Conservation (phyloP, 2,797 vertebrate genomes). For the Acanthiza pusilla region DNA sequence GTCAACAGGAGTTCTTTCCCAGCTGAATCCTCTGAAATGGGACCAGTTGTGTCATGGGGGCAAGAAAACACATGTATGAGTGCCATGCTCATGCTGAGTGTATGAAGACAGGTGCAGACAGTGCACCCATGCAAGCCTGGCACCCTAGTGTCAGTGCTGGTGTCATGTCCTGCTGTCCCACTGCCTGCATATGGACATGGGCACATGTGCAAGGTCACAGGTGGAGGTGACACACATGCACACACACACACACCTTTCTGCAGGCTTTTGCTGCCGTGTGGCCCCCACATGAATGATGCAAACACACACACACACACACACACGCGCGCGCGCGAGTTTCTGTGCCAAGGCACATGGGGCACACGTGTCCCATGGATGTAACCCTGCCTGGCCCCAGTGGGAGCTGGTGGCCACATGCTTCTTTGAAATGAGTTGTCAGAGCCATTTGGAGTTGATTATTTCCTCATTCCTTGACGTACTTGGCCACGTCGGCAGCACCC, state of each 20-base stretch:
- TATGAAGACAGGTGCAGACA: accelerated
- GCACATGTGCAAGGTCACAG: accelerated
- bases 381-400: background rate
- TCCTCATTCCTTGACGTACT: constrained; percentile 19
- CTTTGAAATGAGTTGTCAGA: constrained; percentile 30
- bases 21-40: background rate
- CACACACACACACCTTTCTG: accelerated
- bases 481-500: background rate
- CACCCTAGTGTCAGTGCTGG: accelerated
- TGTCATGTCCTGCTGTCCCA: accelerated
- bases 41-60: background rate
- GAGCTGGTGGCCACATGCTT: constrained; percentile 11
- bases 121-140: background rate
- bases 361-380: background rate
- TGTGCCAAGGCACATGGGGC: constrained; percentile 30
- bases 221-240: background rate
- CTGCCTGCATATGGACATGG: background rate
- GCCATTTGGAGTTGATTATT: background rate
- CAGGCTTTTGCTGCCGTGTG: background rate
- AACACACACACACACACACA: background rate
- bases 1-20: background rate
- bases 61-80: background rate
- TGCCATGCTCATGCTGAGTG: accelerated
- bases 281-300: background rate
- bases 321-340: accelerated